phyloP scores from a whole-genome alignment of 2,888 invertebrate genomes.

The Pharmacophagus antenor region DNA sequence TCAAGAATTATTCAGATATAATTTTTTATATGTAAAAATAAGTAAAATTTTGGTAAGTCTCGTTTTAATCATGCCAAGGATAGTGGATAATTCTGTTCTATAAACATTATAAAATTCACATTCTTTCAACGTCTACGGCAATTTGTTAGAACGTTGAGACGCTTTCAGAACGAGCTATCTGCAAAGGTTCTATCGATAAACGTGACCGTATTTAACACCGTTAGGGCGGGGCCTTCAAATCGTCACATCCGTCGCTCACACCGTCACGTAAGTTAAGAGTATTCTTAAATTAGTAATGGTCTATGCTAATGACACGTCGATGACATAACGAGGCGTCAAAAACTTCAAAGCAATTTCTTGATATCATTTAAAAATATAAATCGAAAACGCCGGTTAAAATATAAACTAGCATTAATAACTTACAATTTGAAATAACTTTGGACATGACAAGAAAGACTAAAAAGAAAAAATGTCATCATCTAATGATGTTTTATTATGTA shows the following conservation, averaged over 20 bases:
- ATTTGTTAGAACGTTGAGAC: conserved; percentile 13
- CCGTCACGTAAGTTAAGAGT: not conserved
- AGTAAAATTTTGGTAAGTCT: too few species aligned
- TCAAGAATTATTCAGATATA: too few species aligned
- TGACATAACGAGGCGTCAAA: not conserved
- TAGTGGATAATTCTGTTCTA: not conserved
- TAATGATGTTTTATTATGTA: too few species aligned
- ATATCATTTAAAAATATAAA: not conserved
- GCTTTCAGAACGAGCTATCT: not conserved
- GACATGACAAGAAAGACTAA: too few species aligned
- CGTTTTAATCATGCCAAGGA: too few species aligned
- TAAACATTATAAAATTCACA: conserved; percentile 6
- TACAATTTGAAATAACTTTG: too few species aligned
- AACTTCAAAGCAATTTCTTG: not conserved
- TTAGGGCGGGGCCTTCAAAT: conserved; percentile 8
- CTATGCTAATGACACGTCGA: too few species aligned
- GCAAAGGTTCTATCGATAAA: conserved; percentile 20
- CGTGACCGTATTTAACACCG: conserved; percentile 13
- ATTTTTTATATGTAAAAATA: too few species aligned
- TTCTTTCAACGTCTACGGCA: conserved; percentile 3
- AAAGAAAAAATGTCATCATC: too few species aligned
- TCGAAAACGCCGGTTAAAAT: not conserved
- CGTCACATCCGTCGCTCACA: conserved; percentile 15
- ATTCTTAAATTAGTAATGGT: conserved; percentile 10
- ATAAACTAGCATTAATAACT: too few species aligned